A percentile compares a stretch with the other conserved stretches of the same genome.
These are phyloP conservation scores for Venustoraphidia nigricollis DNA, from an alignment of 2,888 invertebrate genomes.

Conservation along the genomic window DNA sequence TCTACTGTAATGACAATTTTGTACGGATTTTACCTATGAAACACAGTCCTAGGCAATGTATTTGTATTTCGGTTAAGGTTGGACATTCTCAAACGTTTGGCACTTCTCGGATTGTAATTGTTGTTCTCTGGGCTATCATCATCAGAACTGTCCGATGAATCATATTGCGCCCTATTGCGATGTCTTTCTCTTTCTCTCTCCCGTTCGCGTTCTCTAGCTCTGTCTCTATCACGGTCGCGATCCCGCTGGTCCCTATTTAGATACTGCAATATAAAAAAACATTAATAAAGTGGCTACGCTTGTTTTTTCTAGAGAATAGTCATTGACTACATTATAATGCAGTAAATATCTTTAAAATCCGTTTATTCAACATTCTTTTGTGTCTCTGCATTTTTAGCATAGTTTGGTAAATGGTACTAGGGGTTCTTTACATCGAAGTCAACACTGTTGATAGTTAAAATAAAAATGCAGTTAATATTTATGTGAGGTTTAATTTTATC, in stretches of 20 bases:
- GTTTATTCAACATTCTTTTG: background rate
- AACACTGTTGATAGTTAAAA: too few species aligned
- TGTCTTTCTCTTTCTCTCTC: conserved; percentile 41
- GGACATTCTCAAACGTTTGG: conserved; percentile 38
- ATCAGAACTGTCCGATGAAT: conserved; percentile 46
- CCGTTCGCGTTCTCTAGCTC: conserved; percentile 35
- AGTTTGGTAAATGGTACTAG: too few species aligned
- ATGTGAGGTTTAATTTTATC: too few species aligned
- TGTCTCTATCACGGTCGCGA: conserved; percentile 38
- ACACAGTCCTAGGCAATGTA: conserved; percentile 47
- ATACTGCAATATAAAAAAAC: conserved; percentile 30
- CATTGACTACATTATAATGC: too few species aligned
- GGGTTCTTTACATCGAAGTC: too few species aligned
- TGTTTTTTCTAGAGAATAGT: too few species aligned
- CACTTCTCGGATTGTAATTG: conserved; percentile 30
- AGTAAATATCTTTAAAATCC: background rate
- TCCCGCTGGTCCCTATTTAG: conserved; percentile 20
- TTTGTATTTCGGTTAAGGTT: conserved; percentile 24
- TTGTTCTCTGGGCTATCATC: conserved; percentile 42
- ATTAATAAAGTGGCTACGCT: conserved; percentile 1
- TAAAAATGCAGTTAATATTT: too few species aligned
- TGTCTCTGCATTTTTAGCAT: too few species aligned
- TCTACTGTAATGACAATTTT: background rate
- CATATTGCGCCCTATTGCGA: conserved; percentile 33
- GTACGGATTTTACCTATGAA: conserved; percentile 40